Evolutionary conservation across 1,140 invertebrate genomes (phyloP), one percentile per base, ranked within the genome.

Genomic region (Colletes gigas): DNA sequence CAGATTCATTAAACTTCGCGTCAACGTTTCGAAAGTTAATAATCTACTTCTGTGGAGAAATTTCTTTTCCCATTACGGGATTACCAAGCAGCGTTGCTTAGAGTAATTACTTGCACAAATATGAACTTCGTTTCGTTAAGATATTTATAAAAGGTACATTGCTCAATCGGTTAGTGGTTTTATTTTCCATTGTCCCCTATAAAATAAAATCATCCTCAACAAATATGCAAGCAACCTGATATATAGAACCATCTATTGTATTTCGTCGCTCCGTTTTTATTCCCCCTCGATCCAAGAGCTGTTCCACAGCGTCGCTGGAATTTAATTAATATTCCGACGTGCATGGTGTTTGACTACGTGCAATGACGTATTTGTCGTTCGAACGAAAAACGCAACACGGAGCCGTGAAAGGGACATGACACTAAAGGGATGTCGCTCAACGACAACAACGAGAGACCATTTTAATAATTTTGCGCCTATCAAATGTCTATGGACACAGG

Each of bases 271-370:
- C 30, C 4, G 7, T 30, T 55, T 57, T 70, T 57, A 57, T 70
- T 70, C 39, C 4, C 52, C 12, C 15, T 14, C 52, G 15, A 50
- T 62, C 59, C 59, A 5, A 15, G 60, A 39, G 14, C 59, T 19
- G 19, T 62, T 63, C 60, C 60, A 30, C 7, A 21, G 65, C 10
- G 1, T 21, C 44, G 44, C 14, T 15, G 50, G 39, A 76, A 76
- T 76, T 76, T 76, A 76, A 76, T 76, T 76, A 76, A 68, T 67
- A 68, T 15, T 44, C 65, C 50, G 39, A 44, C 39, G 57, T 21
- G n/a, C 4, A 4, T 0, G 44, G 15, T 6, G 15, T 21, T 47
- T 21, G 59, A 14, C 19, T 44, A 19, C 9, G 30, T n/a, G 12
- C 12, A 17, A 4, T 50, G n/a, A 6, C 72, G 8, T 62, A 19